Percentiles rank a stretch among this genome's conserved stretches.
phyloP scores from a whole-genome alignment of 64 coral and sea anemone genomes.

The Acropora yongei region DNA sequence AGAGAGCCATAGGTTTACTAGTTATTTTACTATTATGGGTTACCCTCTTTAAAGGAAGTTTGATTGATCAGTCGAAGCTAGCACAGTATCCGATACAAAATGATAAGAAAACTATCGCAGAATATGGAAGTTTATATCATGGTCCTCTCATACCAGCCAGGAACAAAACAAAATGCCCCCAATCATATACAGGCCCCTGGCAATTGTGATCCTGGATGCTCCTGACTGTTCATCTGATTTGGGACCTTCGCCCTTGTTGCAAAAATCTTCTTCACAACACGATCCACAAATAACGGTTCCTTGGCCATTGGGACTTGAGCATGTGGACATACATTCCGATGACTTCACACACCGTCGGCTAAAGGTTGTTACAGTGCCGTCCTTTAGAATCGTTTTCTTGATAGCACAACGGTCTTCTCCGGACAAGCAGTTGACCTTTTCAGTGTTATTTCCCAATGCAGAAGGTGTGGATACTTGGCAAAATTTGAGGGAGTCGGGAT shows the following conservation, averaged over 20 bases:
- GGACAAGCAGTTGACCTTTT: background rate
- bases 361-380: background rate
- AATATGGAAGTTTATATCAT: no score
- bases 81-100: no score
- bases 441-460: background rate
- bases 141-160: background rate
- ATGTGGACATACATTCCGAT: background rate
- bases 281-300: background rate
- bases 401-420: background rate
- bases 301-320: background rate
- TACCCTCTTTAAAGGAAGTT: no score
- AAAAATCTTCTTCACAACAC: constrained; percentile 25
- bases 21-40: no score
- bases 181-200: background rate
- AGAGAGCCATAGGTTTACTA: no score
- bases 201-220: constrained; percentile 9
- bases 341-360: background rate
- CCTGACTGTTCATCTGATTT: constrained; percentile 9
- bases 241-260: constrained; percentile 23
- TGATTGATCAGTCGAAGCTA: no score
- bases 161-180: background rate
- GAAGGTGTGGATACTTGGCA: background rate
- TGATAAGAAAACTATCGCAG: no score
- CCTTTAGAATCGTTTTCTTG: background rate
- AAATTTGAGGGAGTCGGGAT: background rate